phyloP scores from a whole-genome alignment of 2,888 invertebrate genomes.

The Athalia rosae region DNA sequence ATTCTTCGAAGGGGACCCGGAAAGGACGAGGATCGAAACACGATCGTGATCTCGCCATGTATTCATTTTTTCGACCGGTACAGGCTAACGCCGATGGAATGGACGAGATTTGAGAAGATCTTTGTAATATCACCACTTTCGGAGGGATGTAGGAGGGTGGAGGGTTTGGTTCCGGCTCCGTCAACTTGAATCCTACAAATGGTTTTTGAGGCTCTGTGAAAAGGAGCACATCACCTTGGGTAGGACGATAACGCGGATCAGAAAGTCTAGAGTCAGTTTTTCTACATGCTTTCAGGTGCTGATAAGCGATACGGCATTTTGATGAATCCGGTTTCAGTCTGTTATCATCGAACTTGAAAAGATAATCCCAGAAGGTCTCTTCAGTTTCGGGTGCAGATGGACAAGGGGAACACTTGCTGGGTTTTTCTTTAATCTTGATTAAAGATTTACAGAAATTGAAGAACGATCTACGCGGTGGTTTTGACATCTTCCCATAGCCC shows the following conservation, averaged over 20 bases:
- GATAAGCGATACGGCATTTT: conserved; percentile 45
- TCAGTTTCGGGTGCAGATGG: conserved; percentile 15
- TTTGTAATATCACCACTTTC: conserved; percentile 50
- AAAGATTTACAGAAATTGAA: conserved; percentile 49
- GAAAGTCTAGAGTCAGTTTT: conserved; percentile 51
- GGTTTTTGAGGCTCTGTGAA: conserved; percentile 48
- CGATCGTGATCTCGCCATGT: too few relatives aligned
- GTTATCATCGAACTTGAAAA: conserved; percentile 47
- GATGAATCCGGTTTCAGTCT: conserved; percentile 43
- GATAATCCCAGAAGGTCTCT: conserved; percentile 51
- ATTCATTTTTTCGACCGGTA: neutral
- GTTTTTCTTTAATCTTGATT: conserved; percentile 41
- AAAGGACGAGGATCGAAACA: conserved; percentile 48
- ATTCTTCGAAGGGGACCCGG: conserved; percentile 53
- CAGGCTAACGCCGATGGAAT: conserved; percentile 47
- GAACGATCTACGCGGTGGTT: conserved; percentile 30
- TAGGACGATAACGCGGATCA: conserved; percentile 55
- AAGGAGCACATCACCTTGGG: conserved; percentile 52
- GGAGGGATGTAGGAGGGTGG: conserved; percentile 54
- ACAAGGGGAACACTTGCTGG: conserved; percentile 17
- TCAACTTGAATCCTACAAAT: neutral
- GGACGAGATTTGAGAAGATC: conserved; percentile 42
- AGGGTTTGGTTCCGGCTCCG: conserved; percentile 50
- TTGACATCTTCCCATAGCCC: conserved; percentile 28
- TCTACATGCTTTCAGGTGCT: conserved; percentile 22